These are phyloP conservation scores for Actinemys pallida DNA, from an alignment of 2,113 vertebrate genomes.

Conservation along the genomic window DNA sequence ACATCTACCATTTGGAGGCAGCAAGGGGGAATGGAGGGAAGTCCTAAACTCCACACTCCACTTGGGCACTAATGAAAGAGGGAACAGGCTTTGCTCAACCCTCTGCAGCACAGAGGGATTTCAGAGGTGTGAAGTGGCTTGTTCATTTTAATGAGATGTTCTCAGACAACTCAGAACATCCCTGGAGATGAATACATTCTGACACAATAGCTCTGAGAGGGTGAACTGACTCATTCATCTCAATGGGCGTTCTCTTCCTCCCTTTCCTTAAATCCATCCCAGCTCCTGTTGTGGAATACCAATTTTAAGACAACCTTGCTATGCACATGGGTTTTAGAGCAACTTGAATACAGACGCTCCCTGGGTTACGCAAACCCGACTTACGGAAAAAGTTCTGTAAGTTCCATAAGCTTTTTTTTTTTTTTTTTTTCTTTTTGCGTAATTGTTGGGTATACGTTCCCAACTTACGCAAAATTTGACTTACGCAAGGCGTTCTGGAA, in stretches of 20 bases:
- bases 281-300: not conserved
- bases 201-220: not conserved
- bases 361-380: too few species aligned
- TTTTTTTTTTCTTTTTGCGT: too few species aligned
- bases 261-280: rapidly evolving
- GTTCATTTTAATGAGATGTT: not conserved
- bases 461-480: too few species aligned
- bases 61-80: rapidly evolving
- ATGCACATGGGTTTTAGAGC: too few species aligned
- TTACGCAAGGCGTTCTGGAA: too few species aligned
- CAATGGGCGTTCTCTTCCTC: not conserved
- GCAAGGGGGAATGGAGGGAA: not conserved
- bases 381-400: too few species aligned
- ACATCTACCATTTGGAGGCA: rapidly evolving
- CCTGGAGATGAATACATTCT: not conserved
- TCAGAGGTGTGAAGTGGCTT: not conserved
- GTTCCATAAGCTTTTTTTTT: too few species aligned
- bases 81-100: not conserved
- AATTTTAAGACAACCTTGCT: not conserved
- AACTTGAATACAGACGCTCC: too few species aligned
- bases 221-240: not conserved
- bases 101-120: not conserved
- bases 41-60: rapidly evolving
- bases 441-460: too few species aligned
- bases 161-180: rapidly evolving